Evolutionary conservation across 2,888 invertebrate species (phyloP).

Genomic region (Neocrepidodera transversa): DNA sequence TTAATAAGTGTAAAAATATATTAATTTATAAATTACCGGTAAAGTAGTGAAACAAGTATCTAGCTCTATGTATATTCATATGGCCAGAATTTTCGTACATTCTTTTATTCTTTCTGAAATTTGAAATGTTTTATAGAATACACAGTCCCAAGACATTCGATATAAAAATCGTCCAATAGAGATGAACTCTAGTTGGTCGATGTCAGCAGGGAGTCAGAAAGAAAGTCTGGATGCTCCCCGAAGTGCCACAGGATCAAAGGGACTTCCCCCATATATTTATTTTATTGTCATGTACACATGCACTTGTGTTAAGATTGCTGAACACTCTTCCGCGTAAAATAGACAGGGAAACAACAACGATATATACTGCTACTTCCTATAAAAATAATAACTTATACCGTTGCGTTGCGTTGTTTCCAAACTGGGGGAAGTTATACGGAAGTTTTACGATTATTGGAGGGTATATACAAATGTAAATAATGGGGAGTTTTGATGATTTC

Average conservation of each 20-base stretch:
- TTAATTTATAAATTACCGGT: too few species aligned
- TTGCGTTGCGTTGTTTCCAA: constrained; percentile 30
- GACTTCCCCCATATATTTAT: constrained; percentile 58
- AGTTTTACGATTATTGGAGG: constrained; percentile 21
- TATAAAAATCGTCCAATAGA: constrained; percentile 48
- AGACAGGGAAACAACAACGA: constrained; percentile 39
- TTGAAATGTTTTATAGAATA: constrained; percentile 1
- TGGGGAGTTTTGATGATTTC: neutral
- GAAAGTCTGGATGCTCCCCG: constrained; percentile 50
- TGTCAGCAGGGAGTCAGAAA: constrained; percentile 45
- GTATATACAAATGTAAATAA: constrained; percentile 1
- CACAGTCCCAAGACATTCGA: constrained; percentile 34
- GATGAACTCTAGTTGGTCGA: constrained; percentile 43
- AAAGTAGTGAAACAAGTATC: too few species aligned
- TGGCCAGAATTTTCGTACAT: neutral
- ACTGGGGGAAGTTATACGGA: constrained; percentile 19
- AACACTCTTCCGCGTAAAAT: constrained; percentile 49
- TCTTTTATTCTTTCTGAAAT: neutral
- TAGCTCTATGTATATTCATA: neutral
- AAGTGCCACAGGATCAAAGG: constrained; percentile 57
- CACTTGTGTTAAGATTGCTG: constrained; percentile 58
- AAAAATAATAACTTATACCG: constrained; percentile 50
- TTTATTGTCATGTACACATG: constrained; percentile 60
- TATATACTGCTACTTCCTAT: constrained; percentile 36
- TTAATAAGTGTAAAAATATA: too few species aligned